Base-by-base conservation (phyloP, 2,888 invertebrate genomes). In the Caenorhabditis sp. region DNA sequence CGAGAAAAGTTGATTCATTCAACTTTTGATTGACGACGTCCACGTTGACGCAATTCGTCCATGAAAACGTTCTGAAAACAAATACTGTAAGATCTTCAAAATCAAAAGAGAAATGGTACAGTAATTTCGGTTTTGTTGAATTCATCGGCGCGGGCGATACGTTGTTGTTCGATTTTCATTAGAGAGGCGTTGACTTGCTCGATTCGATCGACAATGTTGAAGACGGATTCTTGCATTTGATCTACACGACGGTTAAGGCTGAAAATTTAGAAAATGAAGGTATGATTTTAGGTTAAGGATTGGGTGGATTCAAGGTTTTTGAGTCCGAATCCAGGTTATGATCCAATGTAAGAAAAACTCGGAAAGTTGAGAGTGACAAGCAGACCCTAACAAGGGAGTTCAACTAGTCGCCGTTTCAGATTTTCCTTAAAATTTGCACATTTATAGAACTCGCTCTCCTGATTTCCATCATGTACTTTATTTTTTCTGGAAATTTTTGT, bases 191-290 rank as follows among this genome's bases (percentile, higher is more conserved):
- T 65, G 27, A 75, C 72, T n/a, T 36, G 57, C 10, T 76, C 75
- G 14, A 80, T 68, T 0, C 75, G 65, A 20, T 67, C 66, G 0
- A 70, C 70, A n/a, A 77, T 69, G 12, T 52, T 64, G 52, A 65
- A 65, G 5, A 81, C 65, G 0, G 77, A 75, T 27, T 70, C 64
- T 70, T 81, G 77, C 70, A 81, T 66, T 12, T 74, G 71, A 49
- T 81, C 77, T 12, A 80, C 70, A 25, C 80, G 76, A 12, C 76
- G 72, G 62, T 75, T 77, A 52, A 78, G 43, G 60, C 80, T 80
- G 65, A 38, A 74, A 60, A 43, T 5, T 21, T 8, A 10, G 36
- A 10, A 36, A 8, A 5, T 8, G 36, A 36, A 36, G 10, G 5
- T 10, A 36, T 36, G 36, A 5, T 8, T 36, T n/a, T n/a, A n/a